Percentiles rank a stretch among this genome's conserved stretches.
These are phyloP conservation scores for Dissostichus mawsoni DNA, from an alignment of 2,113 vertebrate species.

Conservation along the genomic window DNA sequence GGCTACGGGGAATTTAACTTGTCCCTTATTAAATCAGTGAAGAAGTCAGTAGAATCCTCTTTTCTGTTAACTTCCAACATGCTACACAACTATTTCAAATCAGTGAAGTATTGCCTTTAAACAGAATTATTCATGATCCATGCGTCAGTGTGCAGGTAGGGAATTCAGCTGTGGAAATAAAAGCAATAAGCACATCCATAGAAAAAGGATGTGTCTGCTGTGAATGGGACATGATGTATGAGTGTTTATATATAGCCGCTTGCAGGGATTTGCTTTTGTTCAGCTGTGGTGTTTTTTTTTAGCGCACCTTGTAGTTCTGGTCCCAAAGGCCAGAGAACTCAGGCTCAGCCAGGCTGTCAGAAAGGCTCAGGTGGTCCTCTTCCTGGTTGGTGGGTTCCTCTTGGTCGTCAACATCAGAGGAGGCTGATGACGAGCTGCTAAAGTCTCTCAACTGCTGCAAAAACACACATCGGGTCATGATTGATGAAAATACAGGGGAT, in stretches of 20 bases:
- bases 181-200: not conserved
- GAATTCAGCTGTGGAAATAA: conserved; percentile 20
- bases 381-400: conserved; percentile 28
- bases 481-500: not conserved
- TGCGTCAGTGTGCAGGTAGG: not conserved
- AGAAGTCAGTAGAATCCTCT: not conserved
- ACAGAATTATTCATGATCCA: not conserved
- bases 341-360: conserved; percentile 81
- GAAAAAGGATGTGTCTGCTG: conserved; percentile 26
- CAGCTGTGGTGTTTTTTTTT: conserved; percentile 21
- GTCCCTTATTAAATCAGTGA: not conserved
- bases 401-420: conserved; percentile 51
- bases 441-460: conserved; percentile 39
- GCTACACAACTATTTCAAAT: not conserved
- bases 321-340: conserved; percentile 90
- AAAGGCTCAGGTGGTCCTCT: conserved; percentile 44
- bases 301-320: conserved; percentile 64
- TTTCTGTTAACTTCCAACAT: not conserved
- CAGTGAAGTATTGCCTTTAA: not conserved
- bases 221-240: conserved; percentile 60
- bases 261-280: conserved; percentile 27
- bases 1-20: not conserved
- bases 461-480: conserved; percentile 1
- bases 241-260: conserved; percentile 47
- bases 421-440: conserved; percentile 60